Evolutionary conservation across 2,888 invertebrate species (phyloP), one percentile per base, ranked within the genome.

Genomic region (Prosapia bicincta): DNA sequence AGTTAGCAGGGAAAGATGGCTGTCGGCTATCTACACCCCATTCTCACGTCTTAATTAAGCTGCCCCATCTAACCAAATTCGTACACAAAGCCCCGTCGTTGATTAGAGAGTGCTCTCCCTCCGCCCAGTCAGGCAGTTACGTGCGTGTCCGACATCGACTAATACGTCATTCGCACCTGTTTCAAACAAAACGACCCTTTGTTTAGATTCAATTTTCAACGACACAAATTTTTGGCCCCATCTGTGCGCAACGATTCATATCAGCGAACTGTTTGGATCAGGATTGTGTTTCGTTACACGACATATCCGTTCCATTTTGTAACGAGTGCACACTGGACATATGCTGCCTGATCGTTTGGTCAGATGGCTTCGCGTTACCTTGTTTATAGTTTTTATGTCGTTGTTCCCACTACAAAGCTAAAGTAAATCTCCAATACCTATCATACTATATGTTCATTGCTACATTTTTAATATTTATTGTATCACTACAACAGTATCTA

Each of bases 101-200:
- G 54, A 54, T 54, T 54, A 54, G 54, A 54, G 54, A 20, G 54
- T 54, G 20, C 20, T 54, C 54, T 3, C 54, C 2, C 54, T 20
- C 54, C 20, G 10, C 3, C n/a, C 54, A 54, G n/a, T n/a, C n/a
- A 38, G 38, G 38, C 15, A 38, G 38, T 38, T 38, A 38, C 38
- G 15, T 38, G 38, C 38, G 15, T 38, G 38, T 38, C 38, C 54
- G 13, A 20, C 54, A 20, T 54, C 54, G 20, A 54, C 54, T 54
- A 54, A 54, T 54, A 54, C 54, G 54, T 54, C 54, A 54, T 54
- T 54, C 54, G 54, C 54, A 54, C 54, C 54, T 54, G 54, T 54
- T 54, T 13, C 7, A 20, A 54, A 54, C 54, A 20, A 54, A 54
- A 54, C 54, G 54, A 54, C 54, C 54, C 3, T 7, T 54, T 54